Percentiles rank a stretch among this genome's conserved stretches.
Evolutionary conservation across 2,797 vertebrate genomes (phyloP).

Genomic region (Platalea minor): DNA sequence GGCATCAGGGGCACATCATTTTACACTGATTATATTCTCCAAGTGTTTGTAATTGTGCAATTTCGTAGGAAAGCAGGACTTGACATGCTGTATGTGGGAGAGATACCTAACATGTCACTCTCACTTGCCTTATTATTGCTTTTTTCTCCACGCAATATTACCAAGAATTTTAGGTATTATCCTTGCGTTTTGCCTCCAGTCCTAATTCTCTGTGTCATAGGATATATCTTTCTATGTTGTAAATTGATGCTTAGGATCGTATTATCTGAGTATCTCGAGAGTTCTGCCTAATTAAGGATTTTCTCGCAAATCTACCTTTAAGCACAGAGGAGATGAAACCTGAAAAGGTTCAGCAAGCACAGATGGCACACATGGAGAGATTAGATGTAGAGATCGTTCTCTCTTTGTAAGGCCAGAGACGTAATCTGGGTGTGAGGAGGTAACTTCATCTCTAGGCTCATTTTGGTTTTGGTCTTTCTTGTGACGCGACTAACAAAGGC

Average conservation of each 20-base stretch:
- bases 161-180: not conserved
- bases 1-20: not conserved
- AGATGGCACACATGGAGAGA: not conserved
- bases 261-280: not conserved
- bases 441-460: not conserved
- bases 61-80: not conserved
- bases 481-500: not conserved
- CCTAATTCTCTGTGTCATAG: not conserved
- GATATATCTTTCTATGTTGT: not conserved
- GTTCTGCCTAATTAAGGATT: not conserved
- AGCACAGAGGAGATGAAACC: not conserved
- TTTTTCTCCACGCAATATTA: not conserved
- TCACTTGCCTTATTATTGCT: not conserved
- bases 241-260: not conserved
- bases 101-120: not conserved
- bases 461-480: not conserved
- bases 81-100: not conserved
- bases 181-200: not conserved
- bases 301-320: not conserved
- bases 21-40: not conserved
- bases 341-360: not conserved
- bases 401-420: not conserved
- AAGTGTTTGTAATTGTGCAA: not conserved
- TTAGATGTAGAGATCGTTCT: not conserved
- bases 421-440: not conserved